phyloP scores from a whole-genome alignment of 1,140 invertebrate species.

The Anoplophora glabripennis region DNA sequence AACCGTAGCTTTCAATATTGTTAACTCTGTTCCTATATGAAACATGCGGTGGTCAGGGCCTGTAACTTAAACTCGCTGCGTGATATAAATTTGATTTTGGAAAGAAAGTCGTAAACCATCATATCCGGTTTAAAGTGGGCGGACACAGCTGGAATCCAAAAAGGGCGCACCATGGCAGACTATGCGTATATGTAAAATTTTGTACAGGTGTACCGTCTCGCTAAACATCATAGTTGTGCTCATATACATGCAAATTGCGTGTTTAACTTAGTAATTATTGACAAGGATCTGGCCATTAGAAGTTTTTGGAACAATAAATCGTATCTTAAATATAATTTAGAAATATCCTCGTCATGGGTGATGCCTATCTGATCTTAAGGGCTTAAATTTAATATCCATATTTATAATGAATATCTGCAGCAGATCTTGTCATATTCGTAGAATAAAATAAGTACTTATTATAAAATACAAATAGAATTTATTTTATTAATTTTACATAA shows the following conservation, averaged over 20 bases:
- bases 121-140: background rate
- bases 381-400: too few species aligned
- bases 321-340: too few species aligned
- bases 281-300: too few species aligned
- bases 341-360: too few species aligned
- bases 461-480: too few species aligned
- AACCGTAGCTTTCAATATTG: background rate
- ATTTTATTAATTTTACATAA: too few species aligned
- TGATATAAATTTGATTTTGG: conserved; percentile 6
- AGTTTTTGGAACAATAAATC: too few species aligned
- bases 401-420: too few species aligned
- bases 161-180: background rate
- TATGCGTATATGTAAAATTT: conserved; percentile 2
- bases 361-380: too few species aligned
- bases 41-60: background rate
- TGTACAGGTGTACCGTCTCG: background rate
- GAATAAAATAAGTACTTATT: too few species aligned
- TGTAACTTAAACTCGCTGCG: conserved; percentile 1
- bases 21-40: background rate
- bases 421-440: too few species aligned
- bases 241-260: background rate
- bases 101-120: conserved; percentile 2
- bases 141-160: background rate
- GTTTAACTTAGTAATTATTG: too few species aligned
- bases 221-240: background rate